A percentile compares a stretch with the other conserved stretches of the same genome.
Conservation (phyloP, 2,797 vertebrate species). For the Microtus obscurus region DNA sequence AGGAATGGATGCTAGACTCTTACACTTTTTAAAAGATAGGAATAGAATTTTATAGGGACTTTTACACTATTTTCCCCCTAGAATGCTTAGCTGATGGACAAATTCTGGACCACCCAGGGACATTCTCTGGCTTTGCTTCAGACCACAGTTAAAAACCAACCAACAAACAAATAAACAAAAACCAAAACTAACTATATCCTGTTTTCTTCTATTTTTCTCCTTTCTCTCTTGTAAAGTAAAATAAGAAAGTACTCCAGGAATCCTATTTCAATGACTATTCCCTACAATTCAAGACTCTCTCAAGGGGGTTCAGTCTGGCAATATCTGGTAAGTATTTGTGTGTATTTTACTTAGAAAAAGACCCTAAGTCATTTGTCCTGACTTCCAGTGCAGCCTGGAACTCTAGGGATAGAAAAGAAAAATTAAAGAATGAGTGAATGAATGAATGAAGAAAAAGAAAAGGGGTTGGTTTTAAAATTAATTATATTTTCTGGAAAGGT, state of each 20-base stretch:
- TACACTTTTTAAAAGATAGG: conserved; percentile 21
- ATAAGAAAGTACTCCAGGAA: conserved; percentile 53
- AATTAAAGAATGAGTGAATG: neutral
- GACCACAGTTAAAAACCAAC: conserved; percentile 62
- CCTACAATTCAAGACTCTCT: conserved; percentile 22
- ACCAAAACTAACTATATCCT: conserved; percentile 10
- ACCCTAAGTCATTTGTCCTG: conserved; percentile 13
- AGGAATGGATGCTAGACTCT: neutral
- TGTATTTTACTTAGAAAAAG: conserved; percentile 23
- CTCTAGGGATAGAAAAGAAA: neutral
- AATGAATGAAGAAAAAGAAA: neutral
- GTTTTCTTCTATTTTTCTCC: conserved; percentile 18
- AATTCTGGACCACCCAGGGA: neutral
- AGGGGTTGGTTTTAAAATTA: conserved; percentile 72
- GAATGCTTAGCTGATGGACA: conserved; percentile 20
- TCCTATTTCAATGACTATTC: neutral
- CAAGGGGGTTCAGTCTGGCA: conserved; percentile 3
- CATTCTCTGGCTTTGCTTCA: conserved; percentile 67
- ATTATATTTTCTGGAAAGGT: conserved; percentile 66
- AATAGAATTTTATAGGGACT: neutral
- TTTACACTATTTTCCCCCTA: neutral
- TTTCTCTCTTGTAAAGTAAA: conserved; percentile 11
- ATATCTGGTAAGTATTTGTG: conserved; percentile 23
- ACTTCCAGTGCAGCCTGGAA: neutral
- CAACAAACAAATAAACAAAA: neutral